Conservation (phyloP, 35 echinoderm and acorn worm species). For the Strongylocentrotus purpuratus region DNA sequence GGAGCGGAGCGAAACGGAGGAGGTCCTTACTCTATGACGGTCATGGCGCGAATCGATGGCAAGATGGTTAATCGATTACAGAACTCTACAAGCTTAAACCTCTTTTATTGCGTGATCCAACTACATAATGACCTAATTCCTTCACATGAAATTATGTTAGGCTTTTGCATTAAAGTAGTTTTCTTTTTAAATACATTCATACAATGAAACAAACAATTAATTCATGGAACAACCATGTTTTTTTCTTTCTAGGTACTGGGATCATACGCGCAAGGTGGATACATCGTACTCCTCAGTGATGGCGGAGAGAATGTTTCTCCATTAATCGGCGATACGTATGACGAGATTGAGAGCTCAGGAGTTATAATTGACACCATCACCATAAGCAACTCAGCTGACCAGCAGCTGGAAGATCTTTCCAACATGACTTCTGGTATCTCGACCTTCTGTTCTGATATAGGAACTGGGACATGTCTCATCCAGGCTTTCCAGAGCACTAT, state of each 20-base stretch:
- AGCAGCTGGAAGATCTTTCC: neutral
- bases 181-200: too few relatives aligned
- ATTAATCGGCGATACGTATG: neutral
- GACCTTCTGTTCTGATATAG: neutral
- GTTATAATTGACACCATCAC: conserved; percentile 7
- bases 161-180: too few relatives aligned
- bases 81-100: too few relatives aligned
- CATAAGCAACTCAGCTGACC: neutral
- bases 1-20: too few relatives aligned
- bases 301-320: neutral
- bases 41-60: too few relatives aligned
- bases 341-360: neutral
- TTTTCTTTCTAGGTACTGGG: neutral
- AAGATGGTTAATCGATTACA: too few relatives aligned
- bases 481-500: conserved; percentile 40
- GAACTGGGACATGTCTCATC: conserved; percentile 20
- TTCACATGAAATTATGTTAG: too few relatives aligned
- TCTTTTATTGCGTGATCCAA: too few relatives aligned
- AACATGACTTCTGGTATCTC: neutral
- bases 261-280: neutral
- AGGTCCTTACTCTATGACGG: too few relatives aligned
- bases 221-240: neutral
- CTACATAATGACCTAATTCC: too few relatives aligned
- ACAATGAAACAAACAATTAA: neutral
- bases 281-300: conserved; percentile 15